Evolutionary conservation across 53 echinoderm and acorn worm species (phyloP).

Genomic region (Holothuria scabra): DNA sequence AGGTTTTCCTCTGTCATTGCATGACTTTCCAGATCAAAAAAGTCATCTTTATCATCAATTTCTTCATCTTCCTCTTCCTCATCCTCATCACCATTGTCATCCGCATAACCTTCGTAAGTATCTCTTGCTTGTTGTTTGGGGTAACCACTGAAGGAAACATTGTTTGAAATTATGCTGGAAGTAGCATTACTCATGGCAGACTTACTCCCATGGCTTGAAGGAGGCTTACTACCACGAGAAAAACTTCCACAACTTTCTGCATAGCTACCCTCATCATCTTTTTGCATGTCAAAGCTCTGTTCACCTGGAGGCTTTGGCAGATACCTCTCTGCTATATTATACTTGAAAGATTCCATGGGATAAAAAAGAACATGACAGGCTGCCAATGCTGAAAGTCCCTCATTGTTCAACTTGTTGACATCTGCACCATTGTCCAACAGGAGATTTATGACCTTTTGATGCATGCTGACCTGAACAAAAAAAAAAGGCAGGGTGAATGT

Average conservation of each 20-base stretch:
- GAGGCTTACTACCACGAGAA: conserved; percentile 25
- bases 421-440: conserved; percentile 94
- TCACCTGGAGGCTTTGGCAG: conserved; percentile 70
- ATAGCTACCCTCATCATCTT: background rate
- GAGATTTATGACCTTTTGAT: conserved; percentile 82
- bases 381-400: conserved; percentile 89
- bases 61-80: background rate
- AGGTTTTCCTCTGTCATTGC: conserved; percentile 8
- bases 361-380: conserved; percentile 96
- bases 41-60: conserved; percentile 39
- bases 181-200: background rate
- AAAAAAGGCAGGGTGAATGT: background rate
- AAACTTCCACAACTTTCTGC: conserved; percentile 36
- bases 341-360: conserved; percentile 87
- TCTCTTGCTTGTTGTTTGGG: background rate
- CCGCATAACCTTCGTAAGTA: background rate
- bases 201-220: background rate
- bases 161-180: background rate
- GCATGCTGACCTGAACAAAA: conserved; percentile 83
- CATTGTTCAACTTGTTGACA: conserved; percentile 93
- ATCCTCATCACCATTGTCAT: background rate
- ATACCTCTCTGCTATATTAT: conserved; percentile 96
- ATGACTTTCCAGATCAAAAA: conserved; percentile 47
- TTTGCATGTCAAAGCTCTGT: conserved; percentile 10
- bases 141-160: background rate